These are phyloP conservation scores for Tupaia tana DNA, from an alignment of 2,113 vertebrate genomes.

Conservation along the genomic window DNA sequence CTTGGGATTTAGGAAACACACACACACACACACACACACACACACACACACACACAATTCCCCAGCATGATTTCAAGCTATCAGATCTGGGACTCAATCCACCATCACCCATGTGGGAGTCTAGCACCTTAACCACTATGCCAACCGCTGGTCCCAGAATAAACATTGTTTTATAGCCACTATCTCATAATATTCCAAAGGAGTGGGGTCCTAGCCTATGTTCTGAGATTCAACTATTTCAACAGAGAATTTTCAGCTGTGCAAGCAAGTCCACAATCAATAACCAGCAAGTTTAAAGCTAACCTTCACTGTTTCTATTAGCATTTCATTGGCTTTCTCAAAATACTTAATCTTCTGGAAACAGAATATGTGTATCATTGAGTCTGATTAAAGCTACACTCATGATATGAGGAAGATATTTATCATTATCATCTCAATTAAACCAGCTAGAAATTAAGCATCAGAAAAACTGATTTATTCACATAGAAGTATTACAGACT, in stretches of 20 bases:
- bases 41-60: too few species aligned
- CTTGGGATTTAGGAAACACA: too few species aligned
- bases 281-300: background rate
- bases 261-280: background rate
- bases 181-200: background rate
- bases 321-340: background rate
- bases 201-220: background rate
- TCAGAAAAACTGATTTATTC: background rate
- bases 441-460: background rate
- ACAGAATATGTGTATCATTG: background rate
- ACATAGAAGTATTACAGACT: background rate
- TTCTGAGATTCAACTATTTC: background rate
- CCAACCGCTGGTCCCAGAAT: too few species aligned
- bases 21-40: too few species aligned
- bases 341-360: slow-evolving; percentile 15
- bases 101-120: too few species aligned
- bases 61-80: too few species aligned
- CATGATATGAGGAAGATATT: background rate
- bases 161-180: background rate
- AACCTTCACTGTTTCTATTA: background rate
- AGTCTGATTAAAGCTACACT: background rate
- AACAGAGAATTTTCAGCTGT: background rate
- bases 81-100: too few species aligned
- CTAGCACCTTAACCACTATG: too few species aligned
- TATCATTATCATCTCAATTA: background rate